Base-by-base conservation (phyloP, 30 jellyfish, hydroid and myxozoan species). In the Cassiopea andromeda region DNA sequence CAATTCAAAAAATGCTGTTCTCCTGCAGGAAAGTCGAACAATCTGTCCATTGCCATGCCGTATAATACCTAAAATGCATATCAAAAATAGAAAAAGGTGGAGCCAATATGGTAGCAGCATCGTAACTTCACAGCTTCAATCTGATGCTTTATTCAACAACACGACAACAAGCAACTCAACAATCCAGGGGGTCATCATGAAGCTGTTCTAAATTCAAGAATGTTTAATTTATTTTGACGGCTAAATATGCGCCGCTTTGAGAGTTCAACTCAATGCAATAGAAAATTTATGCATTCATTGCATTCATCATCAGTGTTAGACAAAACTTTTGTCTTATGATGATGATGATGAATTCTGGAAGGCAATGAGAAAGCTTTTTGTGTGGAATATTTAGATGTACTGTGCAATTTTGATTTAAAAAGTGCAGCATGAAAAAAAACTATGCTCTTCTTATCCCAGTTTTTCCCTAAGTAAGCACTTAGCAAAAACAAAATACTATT, bases 1-100 rank as follows among this genome's bases (percentile, higher is more conserved):
- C 49, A 85, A 13, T 15, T 45, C 79, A 57, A 85, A 85, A 9
- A 46, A 75, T 38, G 80, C 93, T 43, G 47, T 61, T 57, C 93
- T 60, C 50, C 81, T 59, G 81, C 93, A 73, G 16, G 77, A 7
- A 5, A 83, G 71, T 38, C 92, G 48, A 6, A 61, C 12, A 12
- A 83, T 59, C 46, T 83, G 78, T 44, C 81, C 84, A 48, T 19
- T 14, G 54, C 75, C 14, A 7, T 14, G 75, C 45, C 15, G 75
- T 4, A 4, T 4, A 15, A 19, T 4, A 15, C 43, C 2, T 19
- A 14, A 19, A 16, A 7, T 14, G 75, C 43, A 66, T 4, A 19
- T 14, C 43, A 66, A 19, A 27, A 66, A 4, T 14, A 16, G 15
- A 15, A 66, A 27, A 19, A 4, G 75, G 7, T 66, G 38, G 3